Conservation (phyloP, 2,113 vertebrate genomes). For the Dipodomys merriami region DNA sequence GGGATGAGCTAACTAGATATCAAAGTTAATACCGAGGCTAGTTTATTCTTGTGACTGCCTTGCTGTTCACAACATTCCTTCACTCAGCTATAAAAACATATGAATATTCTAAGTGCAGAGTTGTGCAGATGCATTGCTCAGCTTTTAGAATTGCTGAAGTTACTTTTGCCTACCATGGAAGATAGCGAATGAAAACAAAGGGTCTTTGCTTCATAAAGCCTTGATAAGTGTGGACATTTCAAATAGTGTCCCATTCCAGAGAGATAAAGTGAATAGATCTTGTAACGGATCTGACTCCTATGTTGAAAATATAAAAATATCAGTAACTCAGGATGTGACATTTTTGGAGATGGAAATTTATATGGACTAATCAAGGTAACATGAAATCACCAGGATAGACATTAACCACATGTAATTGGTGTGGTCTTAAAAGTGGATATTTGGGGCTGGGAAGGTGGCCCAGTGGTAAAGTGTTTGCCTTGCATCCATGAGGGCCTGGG, state of each 20-base stretch:
- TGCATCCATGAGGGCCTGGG: too few species aligned
- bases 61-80: not conserved
- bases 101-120: not conserved
- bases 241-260: not conserved
- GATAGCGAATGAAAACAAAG: not conserved
- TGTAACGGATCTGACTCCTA: not conserved
- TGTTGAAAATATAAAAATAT: not conserved
- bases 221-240: not conserved
- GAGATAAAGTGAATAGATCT: not conserved
- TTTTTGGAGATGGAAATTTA: not conserved
- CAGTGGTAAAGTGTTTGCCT: too few species aligned
- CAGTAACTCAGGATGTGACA: not conserved
- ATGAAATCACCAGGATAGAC: not conserved
- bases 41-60: not conserved
- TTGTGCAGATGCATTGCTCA: not conserved
- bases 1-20: not conserved
- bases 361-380: not conserved
- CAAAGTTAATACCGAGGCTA: not conserved
- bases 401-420: not conserved
- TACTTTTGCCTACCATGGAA: not conserved
- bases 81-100: not conserved
- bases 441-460: too few species aligned
- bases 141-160: not conserved
- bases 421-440: not conserved
- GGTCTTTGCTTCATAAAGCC: not conserved